These are phyloP conservation scores for Muscina levida DNA, from an alignment of 2,888 invertebrate genomes.

Conservation along the genomic window DNA sequence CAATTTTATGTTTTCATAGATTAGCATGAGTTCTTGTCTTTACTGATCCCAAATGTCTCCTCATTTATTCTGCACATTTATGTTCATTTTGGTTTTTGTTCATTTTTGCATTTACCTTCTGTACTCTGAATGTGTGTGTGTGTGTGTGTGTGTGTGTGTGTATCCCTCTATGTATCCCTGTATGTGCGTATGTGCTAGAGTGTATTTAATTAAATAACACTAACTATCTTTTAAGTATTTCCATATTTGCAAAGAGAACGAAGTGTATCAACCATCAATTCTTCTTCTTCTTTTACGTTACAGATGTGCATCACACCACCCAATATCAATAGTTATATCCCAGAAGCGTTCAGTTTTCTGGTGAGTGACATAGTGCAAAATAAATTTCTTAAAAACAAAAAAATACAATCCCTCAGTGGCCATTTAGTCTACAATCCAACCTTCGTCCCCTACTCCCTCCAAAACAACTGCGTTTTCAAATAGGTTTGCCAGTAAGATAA, in stretches of 20 bases:
- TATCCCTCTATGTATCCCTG: conserved; percentile 21
- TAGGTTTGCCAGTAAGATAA: too few species aligned
- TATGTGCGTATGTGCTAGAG: conserved; percentile 6
- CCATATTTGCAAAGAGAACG: conserved; percentile 39
- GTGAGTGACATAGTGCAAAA: conserved; percentile 71
- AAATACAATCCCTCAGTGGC: not conserved
- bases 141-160: conserved; percentile 32
- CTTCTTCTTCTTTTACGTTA: conserved; percentile 71
- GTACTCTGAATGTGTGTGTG: not conserved
- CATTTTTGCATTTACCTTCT: not conserved
- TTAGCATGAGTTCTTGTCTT: conserved; percentile 17
- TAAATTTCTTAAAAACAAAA: not conserved
- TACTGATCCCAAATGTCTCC: not conserved
- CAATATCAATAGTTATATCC: conserved; percentile 78
- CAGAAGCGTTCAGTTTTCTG: conserved; percentile 78
- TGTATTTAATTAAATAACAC: conserved; percentile 42
- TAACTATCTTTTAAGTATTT: conserved; percentile 35
- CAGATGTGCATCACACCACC: conserved; percentile 78
- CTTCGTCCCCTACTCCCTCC: not conserved
- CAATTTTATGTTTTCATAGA: conserved; percentile 14
- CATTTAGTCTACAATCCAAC: not conserved
- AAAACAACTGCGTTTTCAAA: conserved; percentile 4
- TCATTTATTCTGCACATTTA: not conserved
- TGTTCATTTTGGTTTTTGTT: not conserved
- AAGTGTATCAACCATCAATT: conserved; percentile 50